phyloP scores from a whole-genome alignment of 2,113 vertebrate species.

The Triplophysa rosa region DNA sequence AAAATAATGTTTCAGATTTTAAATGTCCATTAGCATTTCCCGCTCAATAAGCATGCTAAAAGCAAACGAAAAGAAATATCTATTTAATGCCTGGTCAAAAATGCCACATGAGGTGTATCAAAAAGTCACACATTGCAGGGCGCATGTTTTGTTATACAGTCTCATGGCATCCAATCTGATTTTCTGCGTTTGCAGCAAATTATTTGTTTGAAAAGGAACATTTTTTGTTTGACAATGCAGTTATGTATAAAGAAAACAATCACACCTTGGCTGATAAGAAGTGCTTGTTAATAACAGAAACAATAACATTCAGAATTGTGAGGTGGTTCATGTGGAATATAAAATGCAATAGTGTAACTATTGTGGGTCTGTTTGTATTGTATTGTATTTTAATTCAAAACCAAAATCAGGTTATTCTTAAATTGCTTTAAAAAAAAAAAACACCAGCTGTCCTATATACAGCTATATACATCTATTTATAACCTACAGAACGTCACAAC shows the following conservation, averaged over 20 bases:
- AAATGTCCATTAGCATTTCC: constrained; percentile 8
- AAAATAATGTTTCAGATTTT: constrained; percentile 1
- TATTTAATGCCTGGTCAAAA: constrained; percentile 20
- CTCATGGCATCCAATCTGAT: constrained; percentile 13
- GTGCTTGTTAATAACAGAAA: not conserved
- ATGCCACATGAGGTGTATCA: constrained; percentile 18
- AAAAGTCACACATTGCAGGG: constrained; percentile 2
- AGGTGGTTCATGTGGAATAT: not conserved
- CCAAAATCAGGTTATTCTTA: no score
- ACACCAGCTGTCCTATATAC: no score
- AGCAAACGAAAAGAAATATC: constrained; percentile 17
- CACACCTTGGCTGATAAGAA: not conserved
- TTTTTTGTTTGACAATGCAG: not conserved
- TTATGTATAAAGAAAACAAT: constrained; percentile 8
- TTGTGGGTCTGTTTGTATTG: no score
- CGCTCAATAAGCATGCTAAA: constrained; percentile 18
- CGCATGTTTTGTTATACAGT: not conserved
- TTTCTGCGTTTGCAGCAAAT: not conserved
- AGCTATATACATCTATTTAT: no score
- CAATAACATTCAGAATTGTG: not conserved
- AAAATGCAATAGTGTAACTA: no score
- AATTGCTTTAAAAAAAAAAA: no score
- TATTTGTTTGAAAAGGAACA: not conserved
- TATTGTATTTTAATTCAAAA: no score
- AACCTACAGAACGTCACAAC: no score